phyloP scores from a whole-genome alignment of 2,113 vertebrate species.

The Diadophis punctatus region DNA sequence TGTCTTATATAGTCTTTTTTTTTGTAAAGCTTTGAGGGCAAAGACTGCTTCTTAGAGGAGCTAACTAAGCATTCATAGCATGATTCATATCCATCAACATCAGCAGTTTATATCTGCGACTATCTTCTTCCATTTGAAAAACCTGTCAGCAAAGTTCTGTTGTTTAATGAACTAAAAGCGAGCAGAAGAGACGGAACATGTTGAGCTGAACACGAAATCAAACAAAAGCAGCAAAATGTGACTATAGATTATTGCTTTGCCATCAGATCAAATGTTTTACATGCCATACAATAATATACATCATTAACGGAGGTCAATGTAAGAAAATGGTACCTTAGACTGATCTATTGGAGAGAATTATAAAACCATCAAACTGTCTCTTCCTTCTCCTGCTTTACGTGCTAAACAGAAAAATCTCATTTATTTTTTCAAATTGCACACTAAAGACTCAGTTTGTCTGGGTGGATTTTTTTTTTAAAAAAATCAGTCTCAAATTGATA shows the following conservation, averaged over 20 bases:
- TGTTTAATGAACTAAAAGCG: neutral
- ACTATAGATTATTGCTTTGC: neutral
- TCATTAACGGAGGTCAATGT: neutral
- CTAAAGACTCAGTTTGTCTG: neutral
- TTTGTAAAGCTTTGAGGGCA: neutral
- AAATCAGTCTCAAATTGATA: neutral
- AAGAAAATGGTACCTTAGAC: neutral
- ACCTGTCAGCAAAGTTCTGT: neutral
- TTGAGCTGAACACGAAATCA: neutral
- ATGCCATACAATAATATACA: neutral
- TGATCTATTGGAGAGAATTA: neutral
- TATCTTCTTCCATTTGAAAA: neutral
- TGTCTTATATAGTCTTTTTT: neutral
- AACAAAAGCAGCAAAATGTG: neutral
- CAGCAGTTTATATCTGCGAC: conserved; percentile 8
- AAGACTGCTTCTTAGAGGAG: neutral
- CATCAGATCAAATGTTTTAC: neutral
- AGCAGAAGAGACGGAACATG: neutral
- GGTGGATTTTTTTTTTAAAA: neutral
- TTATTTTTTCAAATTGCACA: neutral
- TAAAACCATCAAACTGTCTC: neutral
- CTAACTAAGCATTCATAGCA: conserved; percentile 11
- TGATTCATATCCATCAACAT: conserved; percentile 3
- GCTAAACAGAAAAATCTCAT: neutral
- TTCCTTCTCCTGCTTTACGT: neutral